Evolutionary conservation across 1,140 invertebrate genomes (phyloP).

Genomic region (Zaprionus camerounensis): DNA sequence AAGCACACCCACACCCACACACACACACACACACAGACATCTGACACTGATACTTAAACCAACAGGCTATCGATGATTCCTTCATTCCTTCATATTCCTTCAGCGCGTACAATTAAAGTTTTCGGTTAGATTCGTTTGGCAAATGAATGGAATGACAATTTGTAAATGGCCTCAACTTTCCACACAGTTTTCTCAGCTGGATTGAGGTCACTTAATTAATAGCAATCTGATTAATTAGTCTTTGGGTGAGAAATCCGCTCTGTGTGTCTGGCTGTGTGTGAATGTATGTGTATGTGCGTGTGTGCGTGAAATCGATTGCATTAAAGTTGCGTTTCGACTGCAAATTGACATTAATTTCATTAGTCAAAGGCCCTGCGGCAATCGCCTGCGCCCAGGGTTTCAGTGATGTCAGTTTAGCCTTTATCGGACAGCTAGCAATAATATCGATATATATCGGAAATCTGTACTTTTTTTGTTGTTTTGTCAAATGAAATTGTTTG

Average conservation of each 20-base stretch:
- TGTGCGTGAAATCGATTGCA: conserved; percentile 19
- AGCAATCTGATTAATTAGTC: conserved; percentile 54
- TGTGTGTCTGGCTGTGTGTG: background rate
- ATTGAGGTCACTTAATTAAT: conserved; percentile 53
- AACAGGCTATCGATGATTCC: background rate
- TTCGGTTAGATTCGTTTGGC: conserved; percentile 6
- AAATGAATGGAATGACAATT: conserved; percentile 19
- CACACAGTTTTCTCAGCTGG: conserved; percentile 4
- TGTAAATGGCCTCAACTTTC: background rate
- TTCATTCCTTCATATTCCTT: conserved; percentile 4
- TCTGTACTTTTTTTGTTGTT: too few species aligned
- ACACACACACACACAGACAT: background rate
- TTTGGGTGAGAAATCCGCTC: conserved; percentile 39
- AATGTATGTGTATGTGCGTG: background rate
- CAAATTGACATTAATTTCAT: conserved; percentile 40
- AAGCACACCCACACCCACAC: conserved; percentile 7
- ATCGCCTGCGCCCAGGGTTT: background rate
- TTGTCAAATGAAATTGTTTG: too few species aligned
- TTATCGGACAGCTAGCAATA: too few species aligned
- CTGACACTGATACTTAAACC: background rate
- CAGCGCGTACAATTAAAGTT: conserved; percentile 16
- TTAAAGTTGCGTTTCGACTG: conserved; percentile 15
- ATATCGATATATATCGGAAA: too few species aligned
- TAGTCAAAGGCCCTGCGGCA: background rate
- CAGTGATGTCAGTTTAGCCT: too few species aligned